Evolutionary conservation across 2,113 vertebrate species (phyloP).

Genomic region (Epinephelus lanceolatus): DNA sequence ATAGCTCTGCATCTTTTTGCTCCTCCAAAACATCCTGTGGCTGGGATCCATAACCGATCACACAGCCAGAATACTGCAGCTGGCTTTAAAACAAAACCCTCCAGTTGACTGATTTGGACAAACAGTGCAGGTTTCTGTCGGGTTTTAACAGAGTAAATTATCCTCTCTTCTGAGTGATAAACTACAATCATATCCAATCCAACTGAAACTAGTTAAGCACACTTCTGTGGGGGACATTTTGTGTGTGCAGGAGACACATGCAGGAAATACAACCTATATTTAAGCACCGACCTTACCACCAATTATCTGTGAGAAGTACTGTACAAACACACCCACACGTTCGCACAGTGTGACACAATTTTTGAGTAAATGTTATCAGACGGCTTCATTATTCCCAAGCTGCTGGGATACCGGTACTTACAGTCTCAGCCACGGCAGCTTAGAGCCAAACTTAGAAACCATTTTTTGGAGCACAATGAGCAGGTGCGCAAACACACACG

Average conservation of each 20-base stretch:
- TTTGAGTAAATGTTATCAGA: constrained; percentile 18
- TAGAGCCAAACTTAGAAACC: constrained; percentile 11
- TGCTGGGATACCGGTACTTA: constrained; percentile 25
- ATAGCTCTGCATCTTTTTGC: constrained; percentile 2
- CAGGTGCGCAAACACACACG: constrained; percentile 21
- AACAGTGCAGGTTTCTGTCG: neutral
- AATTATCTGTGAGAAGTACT: constrained; percentile 6
- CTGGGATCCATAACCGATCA: constrained; percentile 22
- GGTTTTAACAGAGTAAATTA: neutral
- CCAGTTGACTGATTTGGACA: neutral
- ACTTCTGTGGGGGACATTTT: neutral
- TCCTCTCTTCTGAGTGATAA: neutral
- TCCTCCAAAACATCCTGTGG: constrained; percentile 9
- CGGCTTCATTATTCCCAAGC: constrained; percentile 18
- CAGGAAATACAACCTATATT: neutral
- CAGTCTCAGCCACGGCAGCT: constrained; percentile 10
- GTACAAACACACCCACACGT: neutral
- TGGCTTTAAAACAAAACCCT: constrained; percentile 4
- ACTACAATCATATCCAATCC: neutral
- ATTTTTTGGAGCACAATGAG: constrained; percentile 13
- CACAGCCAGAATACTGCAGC: neutral
- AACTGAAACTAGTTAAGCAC: neutral
- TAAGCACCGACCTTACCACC: neutral
- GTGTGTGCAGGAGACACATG: neutral
- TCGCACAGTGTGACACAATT: constrained; percentile 4